phyloP scores from a whole-genome alignment of 2,888 invertebrate genomes.

The Sympetrum striolatum region DNA sequence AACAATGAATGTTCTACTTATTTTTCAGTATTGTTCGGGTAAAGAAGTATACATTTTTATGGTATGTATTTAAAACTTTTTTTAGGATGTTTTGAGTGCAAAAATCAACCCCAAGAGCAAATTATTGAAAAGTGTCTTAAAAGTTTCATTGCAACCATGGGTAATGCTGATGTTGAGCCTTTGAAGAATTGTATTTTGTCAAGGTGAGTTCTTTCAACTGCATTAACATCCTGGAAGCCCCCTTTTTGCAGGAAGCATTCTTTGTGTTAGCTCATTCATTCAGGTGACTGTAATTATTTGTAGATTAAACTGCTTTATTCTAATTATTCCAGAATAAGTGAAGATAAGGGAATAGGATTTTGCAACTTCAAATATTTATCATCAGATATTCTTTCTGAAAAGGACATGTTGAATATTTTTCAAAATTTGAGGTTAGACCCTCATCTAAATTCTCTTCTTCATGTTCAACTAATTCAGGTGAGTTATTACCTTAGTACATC shows the following conservation, averaged over 20 bases:
- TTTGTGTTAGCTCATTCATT: background rate
- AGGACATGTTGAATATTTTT: background rate
- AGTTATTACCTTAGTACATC: background rate
- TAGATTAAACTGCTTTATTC: background rate
- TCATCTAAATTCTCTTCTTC: background rate
- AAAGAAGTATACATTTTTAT: no score
- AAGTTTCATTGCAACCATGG: slow-evolving; percentile 52
- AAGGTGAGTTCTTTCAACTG: background rate
- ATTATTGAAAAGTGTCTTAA: slow-evolving; percentile 54
- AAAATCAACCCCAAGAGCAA: slow-evolving; percentile 53
- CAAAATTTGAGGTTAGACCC: background rate
- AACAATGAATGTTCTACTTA: no score
- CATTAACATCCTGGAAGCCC: no score
- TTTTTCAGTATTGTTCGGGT: no score
- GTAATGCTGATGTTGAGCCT: slow-evolving; percentile 44
- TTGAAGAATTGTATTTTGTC: background rate
- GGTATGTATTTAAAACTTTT: slow-evolving; percentile 44
- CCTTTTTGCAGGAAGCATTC: no score
- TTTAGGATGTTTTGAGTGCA: slow-evolving; percentile 57
- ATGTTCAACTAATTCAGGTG: slow-evolving; percentile 6
- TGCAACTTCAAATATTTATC: background rate
- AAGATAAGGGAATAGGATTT: background rate
- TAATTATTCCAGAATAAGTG: background rate
- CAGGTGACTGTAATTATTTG: background rate
- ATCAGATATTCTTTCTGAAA: background rate